Percentiles rank a stretch among this genome's conserved stretches.
These are phyloP conservation scores for Regulus satrapa DNA, from an alignment of 2,113 vertebrate species.

Conservation along the genomic window DNA sequence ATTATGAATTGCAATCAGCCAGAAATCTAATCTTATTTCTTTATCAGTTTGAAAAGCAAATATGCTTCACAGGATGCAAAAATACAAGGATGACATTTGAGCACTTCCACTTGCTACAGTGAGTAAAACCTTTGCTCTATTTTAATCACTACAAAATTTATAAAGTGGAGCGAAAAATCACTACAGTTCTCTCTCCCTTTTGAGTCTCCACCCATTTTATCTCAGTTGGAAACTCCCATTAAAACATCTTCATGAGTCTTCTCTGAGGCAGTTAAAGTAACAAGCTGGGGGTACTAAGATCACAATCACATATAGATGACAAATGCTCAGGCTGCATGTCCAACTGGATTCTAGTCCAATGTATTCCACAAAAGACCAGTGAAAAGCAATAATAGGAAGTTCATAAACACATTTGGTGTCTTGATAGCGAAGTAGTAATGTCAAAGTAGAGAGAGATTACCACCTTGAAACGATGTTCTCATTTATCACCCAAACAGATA, in stretches of 20 bases:
- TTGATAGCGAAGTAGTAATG: not conserved
- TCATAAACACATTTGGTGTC: not conserved
- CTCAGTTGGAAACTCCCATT: not conserved
- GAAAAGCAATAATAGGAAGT: not conserved
- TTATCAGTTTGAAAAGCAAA: not conserved
- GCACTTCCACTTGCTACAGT: not conserved
- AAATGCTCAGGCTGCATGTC: not conserved
- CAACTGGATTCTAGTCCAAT: not conserved
- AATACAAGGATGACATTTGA: not conserved
- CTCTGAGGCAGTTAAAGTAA: not conserved
- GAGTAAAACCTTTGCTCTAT: not conserved
- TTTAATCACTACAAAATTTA: not conserved
- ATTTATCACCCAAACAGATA: not conserved
- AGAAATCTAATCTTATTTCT: not conserved
- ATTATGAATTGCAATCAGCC: not conserved
- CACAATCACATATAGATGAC: not conserved
- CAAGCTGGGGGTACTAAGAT: not conserved
- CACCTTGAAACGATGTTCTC: not conserved
- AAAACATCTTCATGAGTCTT: not conserved
- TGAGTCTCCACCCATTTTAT: not conserved
- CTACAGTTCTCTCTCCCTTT: not conserved
- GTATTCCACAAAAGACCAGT: not conserved
- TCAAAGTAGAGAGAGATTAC: not conserved
- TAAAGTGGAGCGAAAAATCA: not conserved
- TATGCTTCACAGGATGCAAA: not conserved